phyloP scores from a whole-genome alignment of 1,140 invertebrate genomes.

The Drosophila truncata region DNA sequence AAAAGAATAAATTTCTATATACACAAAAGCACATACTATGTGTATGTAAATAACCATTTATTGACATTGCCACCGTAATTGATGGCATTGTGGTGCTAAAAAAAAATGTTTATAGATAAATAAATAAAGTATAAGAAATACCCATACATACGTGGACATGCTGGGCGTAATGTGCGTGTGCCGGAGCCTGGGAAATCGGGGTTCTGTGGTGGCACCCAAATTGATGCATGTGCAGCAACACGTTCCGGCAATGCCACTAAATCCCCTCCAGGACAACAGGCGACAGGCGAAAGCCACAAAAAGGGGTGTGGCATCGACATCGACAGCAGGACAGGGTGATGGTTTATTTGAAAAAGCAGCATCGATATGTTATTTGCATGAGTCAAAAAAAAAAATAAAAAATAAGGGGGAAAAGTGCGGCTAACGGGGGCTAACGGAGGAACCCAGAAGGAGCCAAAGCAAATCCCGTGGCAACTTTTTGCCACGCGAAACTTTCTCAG shows the following conservation, averaged over 20 bases:
- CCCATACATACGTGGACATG: slow-evolving; percentile 8
- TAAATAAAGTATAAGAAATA: slow-evolving; percentile 22
- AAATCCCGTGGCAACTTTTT: slow-evolving; percentile 69
- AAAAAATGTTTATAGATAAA: not conserved
- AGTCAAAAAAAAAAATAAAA: slow-evolving; percentile 34
- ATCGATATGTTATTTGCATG: slow-evolving; percentile 81
- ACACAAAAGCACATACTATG: not conserved
- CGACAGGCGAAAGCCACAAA: slow-evolving; percentile 61
- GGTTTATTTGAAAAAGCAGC: slow-evolving; percentile 75
- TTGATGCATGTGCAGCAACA: slow-evolving; percentile 79
- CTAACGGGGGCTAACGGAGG: slow-evolving; percentile 3
- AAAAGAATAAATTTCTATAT: slow-evolving; percentile 2
- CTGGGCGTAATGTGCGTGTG: slow-evolving; percentile 20
- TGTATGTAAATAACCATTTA: not conserved
- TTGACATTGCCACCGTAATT: slow-evolving; percentile 11
- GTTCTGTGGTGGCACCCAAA: slow-evolving; percentile 63
- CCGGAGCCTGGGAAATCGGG: slow-evolving; percentile 9
- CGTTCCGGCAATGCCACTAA: slow-evolving; percentile 70
- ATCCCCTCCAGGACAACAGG: slow-evolving; percentile 73
- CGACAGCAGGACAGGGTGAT: not conserved
- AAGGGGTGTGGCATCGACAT: slow-evolving; percentile 25
- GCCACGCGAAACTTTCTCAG: slow-evolving; percentile 75
- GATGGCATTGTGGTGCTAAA: slow-evolving; percentile 15
- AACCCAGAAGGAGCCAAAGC: slow-evolving; percentile 33
- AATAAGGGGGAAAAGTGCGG: not conserved